Base-by-base conservation (phyloP, 2,888 invertebrate species). In the Axea sp. region DNA sequence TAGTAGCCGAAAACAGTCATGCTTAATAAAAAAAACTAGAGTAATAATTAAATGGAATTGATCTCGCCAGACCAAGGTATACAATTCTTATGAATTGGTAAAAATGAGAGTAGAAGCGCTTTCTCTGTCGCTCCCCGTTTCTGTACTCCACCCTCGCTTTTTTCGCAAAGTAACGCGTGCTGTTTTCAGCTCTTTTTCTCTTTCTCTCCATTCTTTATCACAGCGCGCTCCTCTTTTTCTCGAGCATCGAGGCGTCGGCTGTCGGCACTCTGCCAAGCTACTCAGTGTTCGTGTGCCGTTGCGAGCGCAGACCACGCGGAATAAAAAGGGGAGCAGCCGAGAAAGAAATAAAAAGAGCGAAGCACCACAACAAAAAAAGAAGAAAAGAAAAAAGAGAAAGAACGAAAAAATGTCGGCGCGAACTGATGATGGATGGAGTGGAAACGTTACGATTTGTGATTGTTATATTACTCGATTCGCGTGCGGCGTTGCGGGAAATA, bases 261-360 rank as follows among this genome's bases (percentile, higher is more conserved):
- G 78, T 80, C 80, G 80, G 83, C 83, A 82, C 75, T 78, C 73
- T 80, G 82, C 82, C 81, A 83, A 75, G 53, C 75, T 75, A 75
- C 68, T 68, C 64, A 59, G 76, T 68, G 74, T 71, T 76, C 72
- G 73, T 67, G 75, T 67, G 67, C 73, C 67, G 67, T 49, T 64
- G 49, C 72, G 51, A 68, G 51, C 57, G 55, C 75, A 76, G 77
- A 76, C 76, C 76, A 69, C 75, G 76, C 60, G 73, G 51, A 75
- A 76, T 62, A 76, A 69, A 77, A 68, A 73, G 49, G 73, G 68
- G 67, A 62, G 69, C 60, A 65, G 59, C 31, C 62, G 60, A 41
- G 57, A 57, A 49, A 53, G 39, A 71, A 43, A 73, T 35, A 65
- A 57, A 73, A 33, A 74, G 45, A 47, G 37, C 26, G 26, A 59